A percentile compares a stretch with the other conserved stretches of the same genome.
phyloP scores from a whole-genome alignment of 2,888 invertebrate genomes.

The Phrixothrix hirtus region DNA sequence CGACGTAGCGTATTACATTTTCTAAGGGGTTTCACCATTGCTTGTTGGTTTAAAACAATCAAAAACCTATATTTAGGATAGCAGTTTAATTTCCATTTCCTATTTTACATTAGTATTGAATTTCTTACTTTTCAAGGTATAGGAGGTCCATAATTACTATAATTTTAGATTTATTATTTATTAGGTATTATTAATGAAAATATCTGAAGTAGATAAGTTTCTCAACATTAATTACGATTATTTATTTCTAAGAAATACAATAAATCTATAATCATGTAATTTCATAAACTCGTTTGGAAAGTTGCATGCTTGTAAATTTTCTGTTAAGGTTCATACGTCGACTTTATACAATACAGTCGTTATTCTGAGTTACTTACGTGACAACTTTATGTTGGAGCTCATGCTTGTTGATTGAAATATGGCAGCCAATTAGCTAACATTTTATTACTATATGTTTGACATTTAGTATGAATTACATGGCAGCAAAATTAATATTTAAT shows the following conservation, averaged over 20 bases:
- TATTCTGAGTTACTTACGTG: slow-evolving; percentile 44
- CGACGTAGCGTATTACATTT: too few relatives aligned
- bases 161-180: too few relatives aligned
- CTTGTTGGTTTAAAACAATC: too few relatives aligned
- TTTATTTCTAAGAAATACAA: slow-evolving; percentile 19
- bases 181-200: too few relatives aligned
- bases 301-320: slow-evolving; percentile 36
- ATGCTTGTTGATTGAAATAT: slow-evolving; percentile 45
- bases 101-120: too few relatives aligned
- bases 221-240: too few relatives aligned
- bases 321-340: slow-evolving; percentile 40
- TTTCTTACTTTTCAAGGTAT: too few relatives aligned
- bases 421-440: slow-evolving; percentile 36
- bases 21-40: too few relatives aligned
- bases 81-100: too few relatives aligned
- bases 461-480: slow-evolving; percentile 29
- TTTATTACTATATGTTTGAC: slow-evolving; percentile 38
- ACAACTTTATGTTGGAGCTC: slow-evolving; percentile 45
- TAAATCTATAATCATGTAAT: slow-evolving; percentile 26
- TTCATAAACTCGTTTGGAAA: slow-evolving; percentile 32
- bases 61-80: too few relatives aligned
- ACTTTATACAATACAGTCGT: slow-evolving; percentile 40
- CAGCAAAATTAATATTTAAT: slow-evolving; percentile 23
- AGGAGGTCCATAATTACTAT: too few relatives aligned
- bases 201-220: too few relatives aligned